Evolutionary conservation across 2,888 invertebrate genomes (phyloP).

Genomic region (Parnassius glacialis): DNA sequence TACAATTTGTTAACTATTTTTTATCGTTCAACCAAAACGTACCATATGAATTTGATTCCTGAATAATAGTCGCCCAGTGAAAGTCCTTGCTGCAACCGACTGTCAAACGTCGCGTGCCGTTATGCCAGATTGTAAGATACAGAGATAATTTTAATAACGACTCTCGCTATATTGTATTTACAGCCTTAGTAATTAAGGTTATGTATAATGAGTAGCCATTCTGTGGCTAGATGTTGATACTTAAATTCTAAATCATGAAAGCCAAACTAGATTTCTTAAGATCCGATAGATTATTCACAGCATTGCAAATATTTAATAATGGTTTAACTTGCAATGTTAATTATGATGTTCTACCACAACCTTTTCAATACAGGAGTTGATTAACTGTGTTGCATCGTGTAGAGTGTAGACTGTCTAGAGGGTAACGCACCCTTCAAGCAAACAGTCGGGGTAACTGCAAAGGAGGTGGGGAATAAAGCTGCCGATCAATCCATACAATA

Average conservation of each 20-base stretch:
- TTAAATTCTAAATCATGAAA: too few species aligned
- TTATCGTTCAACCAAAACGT: not conserved
- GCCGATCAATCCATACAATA: slow-evolving; percentile 39
- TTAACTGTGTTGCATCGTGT: slow-evolving; percentile 23
- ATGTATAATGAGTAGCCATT: not conserved
- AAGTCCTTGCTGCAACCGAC: slow-evolving; percentile 46
- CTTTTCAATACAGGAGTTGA: slow-evolving; percentile 4
- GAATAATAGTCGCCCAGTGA: slow-evolving; percentile 48
- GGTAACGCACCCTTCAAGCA: slow-evolving; percentile 78
- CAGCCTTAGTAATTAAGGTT: slow-evolving; percentile 1
- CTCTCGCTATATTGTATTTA: slow-evolving; percentile 6
- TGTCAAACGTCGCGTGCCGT: slow-evolving; percentile 38
- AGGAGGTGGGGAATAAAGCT: slow-evolving; percentile 48
- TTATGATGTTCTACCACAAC: too few species aligned
- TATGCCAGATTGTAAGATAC: slow-evolving; percentile 25
- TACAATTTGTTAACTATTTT: not conserved
- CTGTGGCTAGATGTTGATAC: too few species aligned
- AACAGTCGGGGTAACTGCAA: slow-evolving; percentile 52
- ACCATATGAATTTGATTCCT: slow-evolving; percentile 14
- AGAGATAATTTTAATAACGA: slow-evolving; percentile 16
- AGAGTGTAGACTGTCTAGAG: slow-evolving; percentile 39
- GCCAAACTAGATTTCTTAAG: too few species aligned
- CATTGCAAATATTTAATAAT: too few species aligned
- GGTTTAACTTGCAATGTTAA: too few species aligned
- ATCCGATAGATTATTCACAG: too few species aligned